These are phyloP conservation scores for Bombyx huttoni DNA, from an alignment of 2,888 invertebrate species.

Conservation along the genomic window DNA sequence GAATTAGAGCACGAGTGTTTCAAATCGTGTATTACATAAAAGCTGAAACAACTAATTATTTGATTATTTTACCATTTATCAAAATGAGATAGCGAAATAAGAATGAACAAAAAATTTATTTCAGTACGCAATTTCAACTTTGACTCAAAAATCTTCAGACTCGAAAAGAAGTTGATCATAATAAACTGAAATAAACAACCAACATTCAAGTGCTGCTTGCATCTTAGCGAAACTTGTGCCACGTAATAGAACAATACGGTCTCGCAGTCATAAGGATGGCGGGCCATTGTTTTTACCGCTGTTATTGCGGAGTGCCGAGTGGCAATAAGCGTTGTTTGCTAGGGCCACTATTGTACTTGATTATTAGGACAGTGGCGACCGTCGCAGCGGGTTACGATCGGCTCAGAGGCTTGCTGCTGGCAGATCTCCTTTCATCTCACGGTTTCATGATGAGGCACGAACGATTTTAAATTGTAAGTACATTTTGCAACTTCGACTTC, in stretches of 20 bases:
- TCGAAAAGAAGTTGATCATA: background rate
- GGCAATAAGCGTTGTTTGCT: conserved; percentile 63
- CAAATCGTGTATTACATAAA: too few relatives aligned
- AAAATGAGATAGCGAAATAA: too few relatives aligned
- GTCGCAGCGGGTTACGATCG: conserved; percentile 35
- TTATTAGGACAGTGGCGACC: conserved; percentile 52
- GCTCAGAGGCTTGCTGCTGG: conserved; percentile 17
- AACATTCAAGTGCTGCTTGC: conserved; percentile 27
- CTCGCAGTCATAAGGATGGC: conserved; percentile 44
- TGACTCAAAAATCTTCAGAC: background rate
- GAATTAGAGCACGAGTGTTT: too few relatives aligned
- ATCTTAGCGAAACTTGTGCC: conserved; percentile 38
- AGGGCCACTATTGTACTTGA: conserved; percentile 55
- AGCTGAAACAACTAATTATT: too few relatives aligned
- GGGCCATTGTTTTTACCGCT: conserved; percentile 56
- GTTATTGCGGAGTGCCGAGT: conserved; percentile 57
- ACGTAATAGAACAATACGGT: conserved; percentile 46
- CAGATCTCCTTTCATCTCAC: background rate
- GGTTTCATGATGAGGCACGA: background rate
- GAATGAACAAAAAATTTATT: too few relatives aligned
- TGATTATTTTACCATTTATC: too few relatives aligned
- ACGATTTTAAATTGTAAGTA: background rate
- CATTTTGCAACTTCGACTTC: background rate
- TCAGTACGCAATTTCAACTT: background rate
- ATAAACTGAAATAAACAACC: conserved; percentile 8